Base-by-base conservation (phyloP, 2,113 vertebrate species). In the Talpa occidentalis region DNA sequence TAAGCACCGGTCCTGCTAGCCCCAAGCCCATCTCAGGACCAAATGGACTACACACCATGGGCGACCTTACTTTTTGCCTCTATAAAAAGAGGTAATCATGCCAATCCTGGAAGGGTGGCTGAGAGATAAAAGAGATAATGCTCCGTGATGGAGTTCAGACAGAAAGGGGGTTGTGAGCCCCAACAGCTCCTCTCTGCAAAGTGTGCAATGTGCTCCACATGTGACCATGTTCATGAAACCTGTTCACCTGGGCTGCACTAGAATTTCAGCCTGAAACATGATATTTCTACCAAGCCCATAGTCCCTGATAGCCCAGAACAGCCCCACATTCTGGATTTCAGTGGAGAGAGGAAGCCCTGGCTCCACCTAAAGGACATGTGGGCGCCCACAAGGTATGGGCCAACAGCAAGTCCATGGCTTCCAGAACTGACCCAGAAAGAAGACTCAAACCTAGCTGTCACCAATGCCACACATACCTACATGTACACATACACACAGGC, bases 1-100 rank as follows among this genome's bases (percentile, higher is more conserved):
- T 3, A 0, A 30, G 42, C 3, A 2, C 32, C 62, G 42, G 19
- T 54, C 73, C 30, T 42, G 35, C 15, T 17, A 26, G 42, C 1
- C 44, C 37, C 37, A 4, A 26, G 16, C 17, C 62, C 5, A 35
- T 35, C 37, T 76, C 35, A 26, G 42, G 77, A 11, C 47, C 15
- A 52, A 0, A 6, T 6, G 9, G 11, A 10, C 16, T 52, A 28
- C 2, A 12, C 14, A 17, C 37, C 16, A 0, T 2, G 54, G 5
- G 26, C 26, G 10, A 32, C 49, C 17, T 42, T 8, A 5, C 28
- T 60, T n/a, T 32, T 5, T 7, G 16, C 21, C 54, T 24, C 17
- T 67, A 7, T 26, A 32, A 56, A 79, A 80, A 10, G 0, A 10
- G 37, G n/a, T 64, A 32, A 54, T 49, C 0, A 0, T 74, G 56